Evolutionary conservation across 2,888 invertebrate genomes (phyloP).

Genomic region (Acanthococcus lagerstroemiae): DNA sequence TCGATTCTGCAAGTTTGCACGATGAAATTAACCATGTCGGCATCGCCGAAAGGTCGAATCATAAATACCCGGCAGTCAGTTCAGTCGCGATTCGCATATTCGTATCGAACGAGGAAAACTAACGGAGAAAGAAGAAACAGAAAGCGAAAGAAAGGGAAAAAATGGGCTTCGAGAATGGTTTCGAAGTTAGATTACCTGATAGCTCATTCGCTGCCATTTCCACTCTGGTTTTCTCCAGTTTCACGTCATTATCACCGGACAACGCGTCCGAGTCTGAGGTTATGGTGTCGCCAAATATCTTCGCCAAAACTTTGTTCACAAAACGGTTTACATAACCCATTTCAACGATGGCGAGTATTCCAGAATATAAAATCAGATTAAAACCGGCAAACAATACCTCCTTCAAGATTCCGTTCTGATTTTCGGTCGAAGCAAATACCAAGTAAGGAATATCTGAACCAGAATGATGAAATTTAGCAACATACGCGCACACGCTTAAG

Average conservation of each 20-base stretch:
- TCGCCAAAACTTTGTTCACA: not conserved
- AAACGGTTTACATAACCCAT: not conserved
- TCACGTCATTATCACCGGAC: not conserved
- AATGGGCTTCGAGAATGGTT: no score
- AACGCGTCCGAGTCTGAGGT: not conserved
- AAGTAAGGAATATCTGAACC: conserved; percentile 31
- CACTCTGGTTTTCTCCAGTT: not conserved
- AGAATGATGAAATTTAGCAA: not conserved
- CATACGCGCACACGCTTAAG: not conserved
- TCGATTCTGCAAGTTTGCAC: no score
- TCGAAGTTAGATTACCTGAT: not conserved
- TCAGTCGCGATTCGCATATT: no score
- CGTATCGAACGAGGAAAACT: no score
- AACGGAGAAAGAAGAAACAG: no score
- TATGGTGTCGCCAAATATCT: not conserved
- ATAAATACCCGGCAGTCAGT: no score
- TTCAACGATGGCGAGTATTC: conserved; percentile 36
- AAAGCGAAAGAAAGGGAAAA: no score
- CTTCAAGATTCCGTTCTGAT: conserved; percentile 33
- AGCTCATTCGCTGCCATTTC: not conserved
- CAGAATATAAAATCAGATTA: conserved; percentile 34
- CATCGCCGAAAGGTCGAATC: no score
- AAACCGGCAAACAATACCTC: conserved; percentile 35
- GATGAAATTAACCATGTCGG: no score
- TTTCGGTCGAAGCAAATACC: conserved; percentile 22